phyloP scores from a whole-genome alignment of 2,797 vertebrate species.

The Moxostoma hubbsi region DNA sequence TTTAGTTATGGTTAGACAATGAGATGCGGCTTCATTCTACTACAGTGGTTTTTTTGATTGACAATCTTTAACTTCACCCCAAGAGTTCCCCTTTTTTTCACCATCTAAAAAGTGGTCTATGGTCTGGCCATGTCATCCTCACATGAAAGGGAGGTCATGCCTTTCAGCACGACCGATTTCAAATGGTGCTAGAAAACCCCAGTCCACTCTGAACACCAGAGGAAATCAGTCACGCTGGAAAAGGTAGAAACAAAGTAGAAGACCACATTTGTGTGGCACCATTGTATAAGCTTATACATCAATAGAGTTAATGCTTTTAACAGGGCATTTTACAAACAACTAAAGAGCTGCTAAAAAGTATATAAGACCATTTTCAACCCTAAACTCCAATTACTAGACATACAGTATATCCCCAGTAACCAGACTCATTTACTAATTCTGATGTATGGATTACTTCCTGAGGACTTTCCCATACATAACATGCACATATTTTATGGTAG shows the following conservation, averaged over 20 bases:
- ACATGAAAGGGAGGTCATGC: conserved; percentile 25
- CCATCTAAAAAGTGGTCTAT: not conserved
- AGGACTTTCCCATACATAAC: conserved; percentile 11
- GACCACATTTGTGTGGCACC: not conserved
- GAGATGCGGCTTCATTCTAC: not conserved
- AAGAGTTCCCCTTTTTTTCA: conserved; percentile 14
- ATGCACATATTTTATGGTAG: conserved; percentile 30
- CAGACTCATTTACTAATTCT: not conserved
- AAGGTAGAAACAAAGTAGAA: conserved; percentile 25
- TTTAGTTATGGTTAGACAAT: not conserved
- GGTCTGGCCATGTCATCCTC: not conserved
- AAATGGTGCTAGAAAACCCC: conserved; percentile 69
- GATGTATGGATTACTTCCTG: conserved; percentile 15
- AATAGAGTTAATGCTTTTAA: conserved; percentile 2
- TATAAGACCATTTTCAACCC: not conserved
- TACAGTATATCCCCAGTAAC: not conserved
- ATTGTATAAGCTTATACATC: not conserved
- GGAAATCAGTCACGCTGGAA: conserved; percentile 64
- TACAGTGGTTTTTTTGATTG: not conserved
- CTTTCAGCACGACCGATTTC: conserved; percentile 66
- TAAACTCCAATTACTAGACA: not conserved
- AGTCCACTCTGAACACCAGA: conserved; percentile 67
- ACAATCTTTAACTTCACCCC: not conserved
- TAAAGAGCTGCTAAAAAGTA: not conserved
- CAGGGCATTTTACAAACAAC: not conserved